Evolutionary conservation across 2,888 invertebrate genomes (phyloP), one percentile per base, ranked within the genome.

Genomic region (Choristoneura rosaceana): DNA sequence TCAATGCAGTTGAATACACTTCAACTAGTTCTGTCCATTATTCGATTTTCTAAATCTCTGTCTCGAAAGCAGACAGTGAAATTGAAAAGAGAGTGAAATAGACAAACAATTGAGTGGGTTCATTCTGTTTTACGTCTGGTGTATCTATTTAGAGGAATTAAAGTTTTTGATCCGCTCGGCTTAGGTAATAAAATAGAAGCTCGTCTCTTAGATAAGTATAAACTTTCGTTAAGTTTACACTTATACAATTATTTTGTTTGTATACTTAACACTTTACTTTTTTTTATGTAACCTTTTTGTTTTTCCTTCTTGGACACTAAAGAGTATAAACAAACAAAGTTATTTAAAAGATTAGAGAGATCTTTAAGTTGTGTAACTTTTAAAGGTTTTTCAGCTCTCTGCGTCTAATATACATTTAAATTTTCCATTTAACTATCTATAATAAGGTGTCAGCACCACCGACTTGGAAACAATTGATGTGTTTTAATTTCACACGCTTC

Each of bases 361-460:
- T 25, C 10, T 55, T 17, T 12, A 25, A 17, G 12, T 25, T 25
- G 25, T 12, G 25, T 55, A 55, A 12, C 43, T 15, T 41, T 71
- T 62, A 8, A 60, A 52, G 41, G 61, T 65, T 74, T 34, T 55
- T 65, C 45, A 45, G n/a, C n/a, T n/a, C n/a, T n/a, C 55, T 43
- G 43, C 43, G 43, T 43, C 47, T 47, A 47, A 47, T 47, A n/a
- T 47, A 47, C 47, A 47, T 47, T 47, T 47, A n/a, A n/a, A 47
- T 47, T 47, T 47, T 47, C 3, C n/a, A 4, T n/a, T 47, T 14
- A 38, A 7, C 38, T 38, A 43, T 43, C 8, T 9, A 9, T 3
- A 43, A 43, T 43, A 9, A 10, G 43, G 9, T 38, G 38, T 38
- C 43, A n/a, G 47, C 0, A 47, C n/a, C n/a, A 47, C 4, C 4